Percentiles rank a stretch among this genome's conserved stretches.
Evolutionary conservation across 2,888 invertebrate species (phyloP).

Genomic region (Drosophila setosimentum): DNA sequence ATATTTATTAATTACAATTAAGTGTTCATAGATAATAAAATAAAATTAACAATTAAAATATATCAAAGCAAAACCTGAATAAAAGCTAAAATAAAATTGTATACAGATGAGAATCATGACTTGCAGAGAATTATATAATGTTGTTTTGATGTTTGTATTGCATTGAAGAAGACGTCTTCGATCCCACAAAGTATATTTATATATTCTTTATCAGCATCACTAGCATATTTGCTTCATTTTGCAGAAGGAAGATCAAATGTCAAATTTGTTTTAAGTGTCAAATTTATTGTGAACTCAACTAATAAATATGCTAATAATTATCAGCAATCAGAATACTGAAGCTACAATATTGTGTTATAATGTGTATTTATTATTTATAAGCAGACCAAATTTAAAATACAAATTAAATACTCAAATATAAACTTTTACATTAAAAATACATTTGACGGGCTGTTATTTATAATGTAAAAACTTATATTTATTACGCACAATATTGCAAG

Average conservation of each 20-base stretch:
- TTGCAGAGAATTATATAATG: too few species aligned
- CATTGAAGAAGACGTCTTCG: too few species aligned
- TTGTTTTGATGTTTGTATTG: too few species aligned
- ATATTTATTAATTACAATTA: slow-evolving; percentile 20
- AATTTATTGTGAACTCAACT: background rate
- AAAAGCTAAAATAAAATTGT: too few species aligned
- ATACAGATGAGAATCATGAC: too few species aligned
- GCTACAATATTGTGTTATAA: background rate
- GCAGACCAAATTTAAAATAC: too few species aligned
- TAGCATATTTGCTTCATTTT: too few species aligned
- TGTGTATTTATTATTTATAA: background rate
- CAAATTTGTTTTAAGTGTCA: background rate
- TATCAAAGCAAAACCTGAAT: background rate
- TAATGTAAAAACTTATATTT: background rate
- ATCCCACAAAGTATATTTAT: background rate
- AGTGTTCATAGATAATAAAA: background rate
- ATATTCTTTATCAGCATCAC: background rate
- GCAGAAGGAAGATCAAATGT: background rate
- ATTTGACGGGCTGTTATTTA: background rate
- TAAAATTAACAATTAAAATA: background rate
- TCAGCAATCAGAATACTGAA: background rate
- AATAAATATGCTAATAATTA: background rate
- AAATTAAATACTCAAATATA: too few species aligned
- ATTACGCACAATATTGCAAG: background rate
- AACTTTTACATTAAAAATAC: rapidly evolving